phyloP scores from a whole-genome alignment of 2,797 vertebrate genomes.

The Dallia pectoralis region DNA sequence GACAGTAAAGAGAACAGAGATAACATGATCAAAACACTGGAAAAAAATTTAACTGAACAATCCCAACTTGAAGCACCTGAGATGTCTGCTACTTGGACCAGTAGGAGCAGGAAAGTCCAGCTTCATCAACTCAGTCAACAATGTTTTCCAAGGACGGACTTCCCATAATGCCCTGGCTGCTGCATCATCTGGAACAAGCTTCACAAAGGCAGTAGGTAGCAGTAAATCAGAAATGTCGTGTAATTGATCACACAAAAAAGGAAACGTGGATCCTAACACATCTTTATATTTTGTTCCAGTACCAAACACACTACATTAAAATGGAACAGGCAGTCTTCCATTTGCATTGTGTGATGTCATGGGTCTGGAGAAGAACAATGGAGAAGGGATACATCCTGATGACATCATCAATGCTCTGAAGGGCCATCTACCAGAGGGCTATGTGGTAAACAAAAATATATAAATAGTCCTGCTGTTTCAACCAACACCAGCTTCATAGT shows the following conservation, averaged over 20 bases:
- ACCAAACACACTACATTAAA: conserved; percentile 17
- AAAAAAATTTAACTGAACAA: conserved; percentile 23
- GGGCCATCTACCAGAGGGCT: not conserved
- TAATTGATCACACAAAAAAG: not conserved
- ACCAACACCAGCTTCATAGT: no score
- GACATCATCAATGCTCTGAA: not conserved
- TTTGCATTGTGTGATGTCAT: conserved; percentile 2
- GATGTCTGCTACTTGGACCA: conserved; percentile 58
- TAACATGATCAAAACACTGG: not conserved
- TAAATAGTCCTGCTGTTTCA: no score
- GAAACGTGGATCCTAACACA: not conserved
- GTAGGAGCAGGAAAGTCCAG: conserved; percentile 9
- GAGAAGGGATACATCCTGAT: not conserved
- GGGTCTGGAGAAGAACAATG: not conserved
- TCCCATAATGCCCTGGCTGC: not conserved
- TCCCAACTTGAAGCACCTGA: conserved; percentile 32
- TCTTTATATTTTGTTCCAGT: not conserved
- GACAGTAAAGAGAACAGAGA: not conserved
- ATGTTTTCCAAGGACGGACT: not conserved
- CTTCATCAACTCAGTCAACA: not conserved
- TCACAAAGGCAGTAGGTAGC: not conserved
- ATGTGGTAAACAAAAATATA: not conserved
- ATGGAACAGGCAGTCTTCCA: not conserved
- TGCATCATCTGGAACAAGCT: not conserved
- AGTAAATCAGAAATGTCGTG: not conserved